Conservation (phyloP, 2,888 invertebrate genomes). For the Acronicta psi region DNA sequence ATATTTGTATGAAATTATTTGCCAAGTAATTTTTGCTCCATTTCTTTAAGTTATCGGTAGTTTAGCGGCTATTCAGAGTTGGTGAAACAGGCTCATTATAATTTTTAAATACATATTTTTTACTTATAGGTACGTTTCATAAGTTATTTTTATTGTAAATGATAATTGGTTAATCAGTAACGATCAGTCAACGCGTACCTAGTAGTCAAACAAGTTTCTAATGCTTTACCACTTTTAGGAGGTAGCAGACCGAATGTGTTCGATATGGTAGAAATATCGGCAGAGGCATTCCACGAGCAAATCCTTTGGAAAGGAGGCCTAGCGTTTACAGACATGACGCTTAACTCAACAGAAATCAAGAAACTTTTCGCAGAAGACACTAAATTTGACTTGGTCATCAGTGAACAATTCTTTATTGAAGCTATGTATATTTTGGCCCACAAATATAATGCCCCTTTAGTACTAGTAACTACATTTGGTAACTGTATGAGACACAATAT, state of each 20-base stretch:
- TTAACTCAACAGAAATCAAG: slow-evolving; percentile 74
- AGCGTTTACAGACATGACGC: slow-evolving; percentile 72
- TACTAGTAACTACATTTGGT: slow-evolving; percentile 78
- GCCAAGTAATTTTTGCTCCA: too few species aligned
- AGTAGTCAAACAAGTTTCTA: too few species aligned
- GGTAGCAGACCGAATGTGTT: slow-evolving; percentile 79
- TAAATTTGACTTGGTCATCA: slow-evolving; percentile 82
- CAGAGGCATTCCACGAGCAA: slow-evolving; percentile 73
- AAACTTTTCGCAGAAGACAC: slow-evolving; percentile 72
- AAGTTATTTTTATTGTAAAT: too few species aligned
- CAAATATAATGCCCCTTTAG: slow-evolving; percentile 81
- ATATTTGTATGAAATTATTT: too few species aligned
- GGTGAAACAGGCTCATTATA: too few species aligned
- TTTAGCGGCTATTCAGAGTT: too few species aligned
- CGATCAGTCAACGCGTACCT: background rate
- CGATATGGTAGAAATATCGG: slow-evolving; percentile 74
- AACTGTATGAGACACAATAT: slow-evolving; percentile 83
- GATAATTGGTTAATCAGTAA: background rate
- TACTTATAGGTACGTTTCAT: too few species aligned
- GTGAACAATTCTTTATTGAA: slow-evolving; percentile 86
- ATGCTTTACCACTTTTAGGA: slow-evolving; percentile 62
- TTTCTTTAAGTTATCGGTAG: too few species aligned
- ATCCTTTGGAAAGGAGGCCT: slow-evolving; percentile 78
- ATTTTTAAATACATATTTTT: too few species aligned
- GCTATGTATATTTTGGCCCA: slow-evolving; percentile 79